A percentile compares a stretch with the other conserved stretches of the same genome.
Evolutionary conservation across 2,797 vertebrate species (phyloP).

Genomic region (Sitta carolinensis): DNA sequence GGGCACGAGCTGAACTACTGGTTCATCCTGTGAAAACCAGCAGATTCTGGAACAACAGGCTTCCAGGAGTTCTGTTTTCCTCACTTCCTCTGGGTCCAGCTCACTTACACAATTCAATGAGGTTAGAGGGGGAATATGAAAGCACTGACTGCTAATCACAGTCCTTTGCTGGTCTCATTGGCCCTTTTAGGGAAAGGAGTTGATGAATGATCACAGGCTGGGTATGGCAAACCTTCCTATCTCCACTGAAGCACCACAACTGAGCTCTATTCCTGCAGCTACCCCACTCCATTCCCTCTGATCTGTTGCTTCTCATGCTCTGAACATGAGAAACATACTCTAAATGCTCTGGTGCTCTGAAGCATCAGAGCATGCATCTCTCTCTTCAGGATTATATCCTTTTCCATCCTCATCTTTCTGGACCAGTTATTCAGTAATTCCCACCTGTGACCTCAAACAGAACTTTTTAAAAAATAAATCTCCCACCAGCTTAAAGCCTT

Average conservation of each 20-base stretch:
- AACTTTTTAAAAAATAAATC: background rate
- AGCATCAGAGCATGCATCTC: background rate
- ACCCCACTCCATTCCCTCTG: background rate
- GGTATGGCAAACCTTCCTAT: background rate
- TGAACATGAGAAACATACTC: background rate
- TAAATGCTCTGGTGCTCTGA: background rate
- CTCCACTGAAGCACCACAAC: background rate
- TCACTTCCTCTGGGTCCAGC: background rate
- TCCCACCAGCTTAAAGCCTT: background rate
- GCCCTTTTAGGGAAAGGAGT: background rate
- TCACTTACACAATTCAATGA: background rate
- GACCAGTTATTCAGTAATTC: background rate
- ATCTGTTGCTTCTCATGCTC: background rate
- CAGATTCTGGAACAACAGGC: background rate
- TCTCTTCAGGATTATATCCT: background rate
- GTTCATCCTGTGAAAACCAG: background rate
- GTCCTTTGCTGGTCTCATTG: background rate
- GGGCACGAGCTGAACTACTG: fast-evolving
- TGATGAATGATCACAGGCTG: background rate
- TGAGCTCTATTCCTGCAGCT: background rate
- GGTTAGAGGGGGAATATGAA: background rate
- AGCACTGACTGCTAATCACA: background rate
- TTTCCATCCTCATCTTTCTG: background rate
- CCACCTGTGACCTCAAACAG: background rate
- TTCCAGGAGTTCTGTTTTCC: background rate